These are phyloP conservation scores for Bombycilla garrulus DNA, from an alignment of 2,113 vertebrate genomes.

Conservation along the genomic window DNA sequence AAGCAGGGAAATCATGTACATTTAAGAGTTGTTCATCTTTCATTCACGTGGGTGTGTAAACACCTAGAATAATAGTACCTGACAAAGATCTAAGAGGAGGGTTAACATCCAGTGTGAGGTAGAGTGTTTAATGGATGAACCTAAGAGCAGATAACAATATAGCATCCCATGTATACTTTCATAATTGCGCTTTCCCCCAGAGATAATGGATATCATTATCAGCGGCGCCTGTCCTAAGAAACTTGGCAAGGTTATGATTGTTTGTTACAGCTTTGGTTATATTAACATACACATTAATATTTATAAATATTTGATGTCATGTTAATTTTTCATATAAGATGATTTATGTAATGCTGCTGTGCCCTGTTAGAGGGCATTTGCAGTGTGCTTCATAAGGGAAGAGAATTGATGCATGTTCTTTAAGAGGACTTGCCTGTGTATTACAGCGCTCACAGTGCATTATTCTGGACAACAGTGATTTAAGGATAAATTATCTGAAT, in stretches of 20 bases:
- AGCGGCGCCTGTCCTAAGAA: constrained; percentile 81
- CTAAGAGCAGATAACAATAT: constrained; percentile 76
- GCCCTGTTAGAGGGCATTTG: constrained; percentile 81
- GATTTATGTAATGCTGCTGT: constrained; percentile 80
- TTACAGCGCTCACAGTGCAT: constrained; percentile 67
- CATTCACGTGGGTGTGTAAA: background rate
- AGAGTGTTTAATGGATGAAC: constrained; percentile 72
- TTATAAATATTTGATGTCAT: constrained; percentile 89
- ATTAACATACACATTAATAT: constrained; percentile 90
- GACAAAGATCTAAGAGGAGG: constrained; percentile 19
- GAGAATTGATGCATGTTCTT: constrained; percentile 73
- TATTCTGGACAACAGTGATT: constrained; percentile 71
- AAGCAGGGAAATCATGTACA: background rate
- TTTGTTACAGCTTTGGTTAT: constrained; percentile 85
- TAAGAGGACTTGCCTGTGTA: constrained; percentile 68
- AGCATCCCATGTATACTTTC: constrained; percentile 73
- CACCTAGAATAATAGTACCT: constrained; percentile 37
- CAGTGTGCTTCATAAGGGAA: constrained; percentile 67
- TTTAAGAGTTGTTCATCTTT: constrained; percentile 3
- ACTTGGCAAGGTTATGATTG: constrained; percentile 84
- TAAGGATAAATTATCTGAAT: constrained; percentile 78
- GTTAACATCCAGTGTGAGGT: constrained; percentile 64
- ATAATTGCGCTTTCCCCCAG: constrained; percentile 75
- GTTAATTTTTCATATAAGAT: constrained; percentile 87
- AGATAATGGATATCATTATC: constrained; percentile 88